phyloP scores from a whole-genome alignment of 2,797 vertebrate genomes.

The Mallotus villosus region DNA sequence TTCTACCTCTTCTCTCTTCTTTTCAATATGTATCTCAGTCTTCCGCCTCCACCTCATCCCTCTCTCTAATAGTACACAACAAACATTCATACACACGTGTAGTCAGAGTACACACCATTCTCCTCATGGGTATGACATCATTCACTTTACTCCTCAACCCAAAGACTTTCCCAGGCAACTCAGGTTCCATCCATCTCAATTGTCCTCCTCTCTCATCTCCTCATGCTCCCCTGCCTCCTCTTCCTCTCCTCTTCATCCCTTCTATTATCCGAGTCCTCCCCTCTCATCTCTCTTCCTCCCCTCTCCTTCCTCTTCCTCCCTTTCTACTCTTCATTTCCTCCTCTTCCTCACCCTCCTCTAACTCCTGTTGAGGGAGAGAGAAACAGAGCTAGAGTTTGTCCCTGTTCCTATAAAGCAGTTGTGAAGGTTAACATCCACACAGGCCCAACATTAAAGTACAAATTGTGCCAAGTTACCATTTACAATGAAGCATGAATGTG shows the following conservation, averaged over 20 bases:
- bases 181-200: too few relatives aligned
- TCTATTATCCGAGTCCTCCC: too few relatives aligned
- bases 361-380: neutral
- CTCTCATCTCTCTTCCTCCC: neutral
- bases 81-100: neutral
- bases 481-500: neutral
- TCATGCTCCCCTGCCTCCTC: neutral
- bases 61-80: too few relatives aligned
- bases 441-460: neutral
- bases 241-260: neutral
- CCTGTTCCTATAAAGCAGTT: neutral
- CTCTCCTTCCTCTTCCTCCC: neutral
- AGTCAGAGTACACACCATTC: neutral
- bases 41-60: too few relatives aligned
- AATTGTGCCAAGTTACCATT: neutral
- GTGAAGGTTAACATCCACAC: neutral
- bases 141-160: too few relatives aligned
- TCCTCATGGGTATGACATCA: too few relatives aligned
- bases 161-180: too few relatives aligned
- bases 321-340: too few relatives aligned
- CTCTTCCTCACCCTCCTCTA: neutral
- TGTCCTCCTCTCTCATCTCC: neutral
- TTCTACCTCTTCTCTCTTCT: neutral
- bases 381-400: neutral
- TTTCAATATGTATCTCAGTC: neutral